Evolutionary conservation across 2,888 invertebrate species (phyloP).

Genomic region (Horisme vitalbata): DNA sequence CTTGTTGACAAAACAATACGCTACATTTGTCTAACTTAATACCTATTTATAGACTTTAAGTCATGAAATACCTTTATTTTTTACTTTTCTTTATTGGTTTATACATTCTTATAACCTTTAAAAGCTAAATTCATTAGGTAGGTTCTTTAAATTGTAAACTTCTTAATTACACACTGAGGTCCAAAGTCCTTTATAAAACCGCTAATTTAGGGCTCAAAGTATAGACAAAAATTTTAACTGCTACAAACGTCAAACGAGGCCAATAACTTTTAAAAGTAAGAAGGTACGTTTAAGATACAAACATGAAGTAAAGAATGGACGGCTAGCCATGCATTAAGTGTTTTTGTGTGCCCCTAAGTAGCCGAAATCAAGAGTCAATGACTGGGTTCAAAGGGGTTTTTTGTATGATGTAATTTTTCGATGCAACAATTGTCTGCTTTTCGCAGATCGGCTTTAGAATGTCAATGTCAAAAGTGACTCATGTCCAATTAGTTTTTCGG

Average conservation of each 20-base stretch:
- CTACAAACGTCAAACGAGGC: background rate
- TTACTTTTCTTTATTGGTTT: too few species aligned
- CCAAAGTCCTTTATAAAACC: too few species aligned
- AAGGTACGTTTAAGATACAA: constrained; percentile 1
- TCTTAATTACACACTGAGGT: too few species aligned
- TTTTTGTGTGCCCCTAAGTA: constrained; percentile 40
- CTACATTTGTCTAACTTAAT: too few species aligned
- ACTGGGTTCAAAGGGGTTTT: constrained; percentile 30
- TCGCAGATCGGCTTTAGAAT: constrained; percentile 1
- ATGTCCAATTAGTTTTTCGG: background rate
- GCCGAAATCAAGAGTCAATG: constrained; percentile 40
- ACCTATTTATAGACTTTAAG: too few species aligned
- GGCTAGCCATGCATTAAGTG: constrained; percentile 40
- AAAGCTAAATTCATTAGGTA: too few species aligned
- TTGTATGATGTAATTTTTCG: constrained; percentile 11
- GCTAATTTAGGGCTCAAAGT: too few species aligned
- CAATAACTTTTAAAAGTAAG: constrained; percentile 2
- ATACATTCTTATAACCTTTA: too few species aligned
- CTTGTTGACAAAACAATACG: too few species aligned
- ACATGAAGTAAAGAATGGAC: constrained; percentile 16
- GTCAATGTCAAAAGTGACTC: constrained; percentile 10
- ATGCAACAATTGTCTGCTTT: constrained; percentile 16
- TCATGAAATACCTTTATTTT: too few species aligned
- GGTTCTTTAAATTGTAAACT: too few species aligned
- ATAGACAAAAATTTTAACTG: too few species aligned